Conservation (phyloP, 2,888 invertebrate genomes). For the Loripinus fragilis region DNA sequence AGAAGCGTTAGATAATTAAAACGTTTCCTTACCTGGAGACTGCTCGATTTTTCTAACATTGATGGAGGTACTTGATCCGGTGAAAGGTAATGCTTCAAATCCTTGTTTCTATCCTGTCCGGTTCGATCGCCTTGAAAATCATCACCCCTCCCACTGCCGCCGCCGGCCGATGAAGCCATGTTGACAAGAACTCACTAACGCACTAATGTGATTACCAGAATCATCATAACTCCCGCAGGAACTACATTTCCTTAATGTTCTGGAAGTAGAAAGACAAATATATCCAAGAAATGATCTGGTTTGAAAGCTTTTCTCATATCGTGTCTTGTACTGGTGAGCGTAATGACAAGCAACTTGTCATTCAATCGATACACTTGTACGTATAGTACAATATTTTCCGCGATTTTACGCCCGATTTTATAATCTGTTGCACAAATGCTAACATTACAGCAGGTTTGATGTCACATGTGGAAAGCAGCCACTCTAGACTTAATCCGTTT, state of each 20-base stretch:
- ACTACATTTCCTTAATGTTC: not conserved
- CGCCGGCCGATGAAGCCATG: not conserved
- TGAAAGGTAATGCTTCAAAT: conserved; percentile 32
- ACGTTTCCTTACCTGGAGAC: conserved; percentile 8
- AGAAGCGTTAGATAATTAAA: no score
- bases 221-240: not conserved
- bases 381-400: not conserved
- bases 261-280: not conserved
- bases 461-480: no score
- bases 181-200: not conserved
- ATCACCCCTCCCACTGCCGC: not conserved
- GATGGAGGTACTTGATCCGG: conserved; percentile 29
- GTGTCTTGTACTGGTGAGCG: not conserved
- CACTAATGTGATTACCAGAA: not conserved
- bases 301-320: not conserved
- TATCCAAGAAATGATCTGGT: conserved; percentile 1
- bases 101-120: not conserved
- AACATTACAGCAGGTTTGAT: no score
- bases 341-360: not conserved
- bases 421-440: not conserved
- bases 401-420: conserved; percentile 16
- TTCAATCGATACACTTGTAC: not conserved
- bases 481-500: no score
- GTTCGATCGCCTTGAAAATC: not conserved
- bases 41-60: conserved; percentile 38